Percentiles rank a stretch among this genome's conserved stretches.
Evolutionary conservation across 1,140 invertebrate genomes (phyloP).

Genomic region (Daktulosphaira vitifoliae): DNA sequence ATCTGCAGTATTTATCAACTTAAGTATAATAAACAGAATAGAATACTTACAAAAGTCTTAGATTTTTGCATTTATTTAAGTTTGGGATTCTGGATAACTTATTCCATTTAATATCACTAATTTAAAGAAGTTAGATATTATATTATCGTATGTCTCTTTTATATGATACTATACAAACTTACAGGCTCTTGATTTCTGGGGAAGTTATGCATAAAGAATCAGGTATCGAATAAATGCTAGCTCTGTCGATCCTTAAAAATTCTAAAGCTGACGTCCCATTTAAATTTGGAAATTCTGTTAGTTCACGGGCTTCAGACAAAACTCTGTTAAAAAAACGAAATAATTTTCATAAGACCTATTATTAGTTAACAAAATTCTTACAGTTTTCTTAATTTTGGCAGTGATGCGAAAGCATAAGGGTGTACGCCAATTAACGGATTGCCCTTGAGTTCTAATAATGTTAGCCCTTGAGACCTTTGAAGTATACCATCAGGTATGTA

Average conservation of each 20-base stretch:
- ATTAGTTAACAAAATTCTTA: conserved; percentile 47
- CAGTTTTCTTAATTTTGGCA: conserved; percentile 60
- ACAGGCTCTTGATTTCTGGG: conserved; percentile 76
- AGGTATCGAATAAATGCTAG: conserved; percentile 61
- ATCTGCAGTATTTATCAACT: too few relatives aligned
- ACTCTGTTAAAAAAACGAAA: conserved; percentile 50
- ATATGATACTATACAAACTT: too few relatives aligned
- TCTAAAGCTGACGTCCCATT: conserved; percentile 68
- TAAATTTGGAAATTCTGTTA: conserved; percentile 70
- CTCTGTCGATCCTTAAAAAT: conserved; percentile 70
- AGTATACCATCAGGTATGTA: conserved; percentile 54
- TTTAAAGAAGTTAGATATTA: conserved; percentile 39
- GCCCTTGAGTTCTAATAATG: conserved; percentile 58
- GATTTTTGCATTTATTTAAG: conserved; percentile 61
- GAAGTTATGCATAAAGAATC: conserved; percentile 63
- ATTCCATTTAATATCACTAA: conserved; percentile 78
- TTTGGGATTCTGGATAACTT: conserved; percentile 59
- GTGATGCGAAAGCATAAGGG: conserved; percentile 54
- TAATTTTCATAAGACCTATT: neutral
- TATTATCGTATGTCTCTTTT: too few relatives aligned
- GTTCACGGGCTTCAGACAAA: conserved; percentile 70
- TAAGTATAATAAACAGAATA: too few relatives aligned
- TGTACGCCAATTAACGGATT: conserved; percentile 60
- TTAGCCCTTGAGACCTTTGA: conserved; percentile 50
- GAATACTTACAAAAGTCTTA: conserved; percentile 83